Base-by-base conservation (phyloP, 37 sponge, comb jelly and placozoan genomes). In the Eunapius fragilis region DNA sequence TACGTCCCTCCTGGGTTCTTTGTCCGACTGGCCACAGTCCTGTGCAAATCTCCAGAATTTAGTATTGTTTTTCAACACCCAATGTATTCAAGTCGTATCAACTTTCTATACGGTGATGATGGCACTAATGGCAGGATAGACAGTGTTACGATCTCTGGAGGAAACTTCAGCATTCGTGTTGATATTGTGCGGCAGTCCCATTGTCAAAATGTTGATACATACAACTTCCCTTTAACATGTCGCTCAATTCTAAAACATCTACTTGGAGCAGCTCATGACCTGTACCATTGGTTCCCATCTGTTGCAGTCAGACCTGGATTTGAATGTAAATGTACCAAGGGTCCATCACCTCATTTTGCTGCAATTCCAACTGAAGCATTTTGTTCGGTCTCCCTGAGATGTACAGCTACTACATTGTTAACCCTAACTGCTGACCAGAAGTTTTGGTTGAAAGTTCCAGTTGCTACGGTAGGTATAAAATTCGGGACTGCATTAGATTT, bases 1-100 rank as follows among this genome's bases (percentile, higher is more conserved):
- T 82, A 80, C 71, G 83, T 91, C 6, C 91, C 91, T 28, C 91
- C 87, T 48, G 87, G 89, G n/a, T 89, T 68, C 70, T 84, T 89
- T 67, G 84, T 41, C 58, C 85, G 89, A 26, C 49, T 89, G 7
- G 89, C 78, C 23, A 70, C 80, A 35, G 0, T 80, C 28, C 70
- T 89, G 4, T 38, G 85, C 14, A 82, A 41, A 19, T 26, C 68
- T 11, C 2, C 2, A 0, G 32, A 31, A 2, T 75, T 14, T 27
- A 0, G 37, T 25, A 25, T 85, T 10, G n/a, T 27, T 25, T 90
- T 90, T 68, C 35, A 74, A 2, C 47, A 67, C 13, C 77, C 70
- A n/a, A 41, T 90, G 0, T 90, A 80, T 71, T 73, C 81, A 23
- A 80, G 85, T 37, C 27, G 47, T 17, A 67, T 90, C 11, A 67